Percentiles rank a stretch among this genome's conserved stretches.
Evolutionary conservation across 2,113 vertebrate species (phyloP).

Genomic region (Chlamydotis undulata): DNA sequence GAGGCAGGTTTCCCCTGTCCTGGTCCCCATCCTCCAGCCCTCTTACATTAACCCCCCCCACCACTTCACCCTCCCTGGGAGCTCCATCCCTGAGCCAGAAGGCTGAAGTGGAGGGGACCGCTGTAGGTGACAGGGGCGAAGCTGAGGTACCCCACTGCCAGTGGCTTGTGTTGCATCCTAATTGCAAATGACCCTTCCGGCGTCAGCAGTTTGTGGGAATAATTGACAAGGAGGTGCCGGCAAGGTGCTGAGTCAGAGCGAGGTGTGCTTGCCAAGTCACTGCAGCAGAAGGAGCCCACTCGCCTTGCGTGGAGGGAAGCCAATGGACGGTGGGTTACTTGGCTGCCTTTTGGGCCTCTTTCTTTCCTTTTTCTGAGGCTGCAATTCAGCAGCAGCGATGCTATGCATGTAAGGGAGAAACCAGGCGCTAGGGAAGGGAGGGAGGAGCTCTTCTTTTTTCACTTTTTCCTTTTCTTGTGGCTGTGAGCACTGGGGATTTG

Average conservation of each 20-base stretch:
- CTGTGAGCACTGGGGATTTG: neutral
- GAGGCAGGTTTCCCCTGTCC: neutral
- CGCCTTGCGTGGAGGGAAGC: slow-evolving; percentile 32
- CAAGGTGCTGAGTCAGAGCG: slow-evolving; percentile 71
- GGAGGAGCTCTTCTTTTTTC: neutral
- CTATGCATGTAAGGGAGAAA: neutral
- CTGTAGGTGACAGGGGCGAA: neutral
- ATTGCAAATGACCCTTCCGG: slow-evolving; percentile 48
- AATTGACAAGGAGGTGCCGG: slow-evolving; percentile 70
- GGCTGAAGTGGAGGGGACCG: neutral
- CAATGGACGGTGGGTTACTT: slow-evolving; percentile 52
- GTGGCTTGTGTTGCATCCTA: slow-evolving; percentile 24
- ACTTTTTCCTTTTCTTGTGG: neutral
- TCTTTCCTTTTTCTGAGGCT: neutral
- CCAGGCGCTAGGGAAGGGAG: neutral
- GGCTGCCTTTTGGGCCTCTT: slow-evolving; percentile 40
- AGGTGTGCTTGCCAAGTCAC: slow-evolving; percentile 71
- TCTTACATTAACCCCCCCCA: neutral
- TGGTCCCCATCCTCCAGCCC: neutral
- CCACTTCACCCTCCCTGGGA: neutral
- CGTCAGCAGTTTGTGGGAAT: slow-evolving; percentile 63
- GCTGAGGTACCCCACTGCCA: neutral
- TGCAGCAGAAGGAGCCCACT: slow-evolving; percentile 71
- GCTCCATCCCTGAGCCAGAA: neutral
- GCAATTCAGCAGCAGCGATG: neutral